Evolutionary conservation across 2,888 invertebrate species (phyloP), one percentile per base, ranked within the genome.

Genomic region (Nemurella pictetii): DNA sequence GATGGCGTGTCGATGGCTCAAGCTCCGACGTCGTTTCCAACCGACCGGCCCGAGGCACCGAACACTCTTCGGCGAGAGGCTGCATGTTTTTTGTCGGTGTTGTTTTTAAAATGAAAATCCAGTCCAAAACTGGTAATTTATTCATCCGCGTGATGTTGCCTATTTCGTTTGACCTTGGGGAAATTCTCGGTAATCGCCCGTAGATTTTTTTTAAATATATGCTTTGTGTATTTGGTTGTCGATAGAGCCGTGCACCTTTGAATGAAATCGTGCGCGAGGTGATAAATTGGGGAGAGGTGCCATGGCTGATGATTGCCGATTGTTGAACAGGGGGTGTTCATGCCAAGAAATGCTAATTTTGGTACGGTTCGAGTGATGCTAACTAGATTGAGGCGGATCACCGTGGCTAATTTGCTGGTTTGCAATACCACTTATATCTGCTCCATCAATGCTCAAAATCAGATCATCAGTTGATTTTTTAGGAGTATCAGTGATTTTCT

Each of bases 41-140:
- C 27, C 7, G 75, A 5, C 27, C 75, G 75, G 25, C 75, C 0
- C 75, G 75, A 26, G 75, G 25, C 15, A 20, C 25, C 5, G 55
- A 55, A 55, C 1, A 7, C 55, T 55, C 55, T 55, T 55, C 55
- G 55, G 1, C 1, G 55, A 55, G 55, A 12, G 55, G 55, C 55
- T 55, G 55, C 78, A 78, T 78, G 35, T 36, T 81, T 81, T 81
- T 81, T 81, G 80, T 81, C 80, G 36, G 80, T 81, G 32, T 81
- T 81, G 80, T 81, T 30, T 81, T 75, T 75, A 25, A 81, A 81
- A 81, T 81, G 80, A 81, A n/a, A 35, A 81, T 81, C 80, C 35
- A 81, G 80, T 81, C 80, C 36, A 81, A 81, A 81, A 35, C 32
- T 35, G 80, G 80, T 81, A 81, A 81, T 81, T 36, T 81, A 81